Evolutionary conservation across 2,888 invertebrate species (phyloP).

Genomic region (Agonopterix alstromeriana): DNA sequence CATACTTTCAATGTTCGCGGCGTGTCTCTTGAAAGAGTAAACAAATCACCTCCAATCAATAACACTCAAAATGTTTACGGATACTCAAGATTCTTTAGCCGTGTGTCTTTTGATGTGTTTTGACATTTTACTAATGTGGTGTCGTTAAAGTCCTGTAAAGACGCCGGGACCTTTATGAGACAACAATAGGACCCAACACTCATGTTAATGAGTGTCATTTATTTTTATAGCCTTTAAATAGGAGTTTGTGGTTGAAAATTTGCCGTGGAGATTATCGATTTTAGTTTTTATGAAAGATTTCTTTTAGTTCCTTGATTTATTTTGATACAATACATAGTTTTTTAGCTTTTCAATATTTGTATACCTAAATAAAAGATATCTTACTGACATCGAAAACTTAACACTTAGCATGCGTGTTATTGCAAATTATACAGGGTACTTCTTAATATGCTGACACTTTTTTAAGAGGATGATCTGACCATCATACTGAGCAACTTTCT

Average conservation of each 20-base stretch:
- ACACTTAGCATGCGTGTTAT: too few relatives aligned
- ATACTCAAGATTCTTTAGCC: slow-evolving; percentile 41
- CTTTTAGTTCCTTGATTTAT: background rate
- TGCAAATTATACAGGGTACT: too few relatives aligned
- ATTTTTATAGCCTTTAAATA: slow-evolving; percentile 71
- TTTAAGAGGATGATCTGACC: too few relatives aligned
- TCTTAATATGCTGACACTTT: too few relatives aligned
- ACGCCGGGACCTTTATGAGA: slow-evolving; percentile 41
- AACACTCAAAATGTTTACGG: slow-evolving; percentile 44
- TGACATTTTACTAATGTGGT: slow-evolving; percentile 73
- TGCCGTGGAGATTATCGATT: slow-evolving; percentile 51
- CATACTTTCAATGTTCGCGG: slow-evolving; percentile 42
- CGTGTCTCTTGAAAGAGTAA: slow-evolving; percentile 50
- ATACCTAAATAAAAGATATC: too few relatives aligned
- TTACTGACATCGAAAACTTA: too few relatives aligned
- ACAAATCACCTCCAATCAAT: slow-evolving; percentile 69
- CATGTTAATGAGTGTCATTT: slow-evolving; percentile 67
- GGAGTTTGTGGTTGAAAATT: slow-evolving; percentile 59
- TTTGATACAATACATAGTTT: too few relatives aligned
- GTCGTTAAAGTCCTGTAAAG: slow-evolving; percentile 57
- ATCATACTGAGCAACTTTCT: too few relatives aligned
- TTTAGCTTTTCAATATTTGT: too few relatives aligned
- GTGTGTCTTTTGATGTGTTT: slow-evolving; percentile 70
- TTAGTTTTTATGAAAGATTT: slow-evolving; percentile 17
- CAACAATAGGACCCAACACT: slow-evolving; percentile 50